Evolutionary conservation across 2,888 invertebrate genomes (phyloP).

Genomic region (Ophioninae sp.): DNA sequence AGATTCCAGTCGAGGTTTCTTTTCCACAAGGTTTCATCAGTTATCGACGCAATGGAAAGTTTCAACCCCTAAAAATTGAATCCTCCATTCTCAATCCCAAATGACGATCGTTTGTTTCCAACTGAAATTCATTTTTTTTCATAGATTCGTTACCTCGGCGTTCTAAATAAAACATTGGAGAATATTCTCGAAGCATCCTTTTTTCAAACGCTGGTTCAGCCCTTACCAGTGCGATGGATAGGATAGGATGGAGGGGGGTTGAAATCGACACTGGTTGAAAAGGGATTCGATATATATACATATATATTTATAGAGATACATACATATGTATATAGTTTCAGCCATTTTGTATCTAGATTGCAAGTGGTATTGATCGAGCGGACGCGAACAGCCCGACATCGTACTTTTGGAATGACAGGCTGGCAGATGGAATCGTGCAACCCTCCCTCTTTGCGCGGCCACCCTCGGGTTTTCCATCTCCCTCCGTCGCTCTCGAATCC

Average conservation of each 20-base stretch:
- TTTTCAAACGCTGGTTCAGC: background rate
- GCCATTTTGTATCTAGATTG: conserved; percentile 81
- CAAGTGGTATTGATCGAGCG: conserved; percentile 80
- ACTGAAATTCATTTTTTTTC: background rate
- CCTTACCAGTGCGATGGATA: background rate
- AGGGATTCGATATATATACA: conserved; percentile 54
- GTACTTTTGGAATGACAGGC: conserved; percentile 82
- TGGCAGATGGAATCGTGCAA: conserved; percentile 82
- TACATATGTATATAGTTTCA: conserved; percentile 65
- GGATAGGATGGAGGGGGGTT: background rate
- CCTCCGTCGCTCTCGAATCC: conserved; percentile 41
- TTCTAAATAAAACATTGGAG: conserved; percentile 20
- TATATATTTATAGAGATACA: background rate
- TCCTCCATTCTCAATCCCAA: background rate
- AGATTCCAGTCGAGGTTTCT: background rate
- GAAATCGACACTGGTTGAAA: conserved; percentile 57
- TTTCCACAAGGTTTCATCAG: background rate
- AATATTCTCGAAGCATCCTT: background rate
- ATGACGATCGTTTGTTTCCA: background rate
- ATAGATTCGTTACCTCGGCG: too few species aligned
- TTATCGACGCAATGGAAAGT: conserved; percentile 10
- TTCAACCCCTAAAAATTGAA: background rate
- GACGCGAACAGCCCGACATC: conserved; percentile 76
- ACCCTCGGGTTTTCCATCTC: conserved; percentile 65
- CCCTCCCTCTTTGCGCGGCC: conserved; percentile 74